Percentiles rank a stretch among this genome's conserved stretches.
These are phyloP conservation scores for Busseola fusca DNA, from an alignment of 2,888 invertebrate species.

Conservation along the genomic window DNA sequence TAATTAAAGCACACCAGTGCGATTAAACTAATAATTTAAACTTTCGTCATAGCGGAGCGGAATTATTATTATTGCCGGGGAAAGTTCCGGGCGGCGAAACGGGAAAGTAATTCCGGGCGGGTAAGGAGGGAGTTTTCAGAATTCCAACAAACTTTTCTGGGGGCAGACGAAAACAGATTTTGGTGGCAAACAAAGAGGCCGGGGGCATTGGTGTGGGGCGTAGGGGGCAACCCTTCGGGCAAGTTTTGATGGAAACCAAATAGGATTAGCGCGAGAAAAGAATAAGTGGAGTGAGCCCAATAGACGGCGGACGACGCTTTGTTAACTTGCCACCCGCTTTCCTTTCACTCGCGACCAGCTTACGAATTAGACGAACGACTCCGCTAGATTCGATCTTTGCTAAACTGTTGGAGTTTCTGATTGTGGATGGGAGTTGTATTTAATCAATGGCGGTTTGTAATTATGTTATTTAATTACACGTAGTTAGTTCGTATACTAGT, in stretches of 20 bases:
- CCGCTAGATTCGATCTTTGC: constrained; percentile 64
- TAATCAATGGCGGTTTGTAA: constrained; percentile 41
- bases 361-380: constrained; percentile 57
- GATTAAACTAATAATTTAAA: constrained; percentile 88
- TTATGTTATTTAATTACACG: constrained; percentile 42
- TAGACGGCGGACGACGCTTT: constrained; percentile 73
- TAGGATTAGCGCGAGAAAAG: constrained; percentile 86
- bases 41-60: constrained; percentile 85
- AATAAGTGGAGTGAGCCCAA: constrained; percentile 81
- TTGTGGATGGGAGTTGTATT: constrained; percentile 63
- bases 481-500: constrained; percentile 20
- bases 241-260: constrained; percentile 88
- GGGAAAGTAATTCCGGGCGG: constrained; percentile 84
- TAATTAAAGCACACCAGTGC: constrained; percentile 85
- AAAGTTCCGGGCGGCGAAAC: constrained; percentile 82
- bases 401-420: constrained; percentile 70
- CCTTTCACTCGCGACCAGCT: constrained; percentile 59
- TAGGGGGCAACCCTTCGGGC: constrained; percentile 77
- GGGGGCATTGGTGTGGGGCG: constrained; percentile 57
- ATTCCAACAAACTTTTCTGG: constrained; percentile 81
- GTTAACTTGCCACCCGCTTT: constrained; percentile 67
- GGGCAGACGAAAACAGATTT: constrained; percentile 86
- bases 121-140: constrained; percentile 75
- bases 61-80: constrained; percentile 86
- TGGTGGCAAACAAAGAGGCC: constrained; percentile 82